Conservation (phyloP, 2,888 invertebrate genomes). For the Dicranocentrus wangi region DNA sequence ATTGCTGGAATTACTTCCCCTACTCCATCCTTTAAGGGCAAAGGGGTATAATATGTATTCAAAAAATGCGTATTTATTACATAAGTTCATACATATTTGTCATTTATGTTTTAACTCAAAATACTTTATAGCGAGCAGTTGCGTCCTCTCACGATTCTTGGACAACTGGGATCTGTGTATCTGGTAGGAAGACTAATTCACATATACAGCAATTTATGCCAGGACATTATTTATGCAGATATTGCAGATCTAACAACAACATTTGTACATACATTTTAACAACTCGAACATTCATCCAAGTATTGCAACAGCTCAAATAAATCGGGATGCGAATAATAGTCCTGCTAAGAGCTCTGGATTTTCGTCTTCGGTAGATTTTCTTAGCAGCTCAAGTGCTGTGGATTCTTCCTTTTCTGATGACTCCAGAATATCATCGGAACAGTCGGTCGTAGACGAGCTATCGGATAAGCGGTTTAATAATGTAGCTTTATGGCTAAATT, state of each 20-base stretch:
- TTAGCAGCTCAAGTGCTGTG: constrained; percentile 46
- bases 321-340: constrained; percentile 7
- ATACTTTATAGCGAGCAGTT: too few relatives aligned
- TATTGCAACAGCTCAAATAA: too few relatives aligned
- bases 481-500: neutral
- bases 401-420: constrained; percentile 41
- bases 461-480: too few relatives aligned
- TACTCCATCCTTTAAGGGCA: too few relatives aligned
- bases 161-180: constrained; percentile 67
- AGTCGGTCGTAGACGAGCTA: too few relatives aligned
- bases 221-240: constrained; percentile 69
- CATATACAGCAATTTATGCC: constrained; percentile 48
- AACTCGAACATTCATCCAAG: neutral
- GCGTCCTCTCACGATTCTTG: constrained; percentile 69
- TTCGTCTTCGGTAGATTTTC: constrained; percentile 42
- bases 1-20: constrained; percentile 40
- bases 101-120: too few relatives aligned
- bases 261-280: constrained; percentile 64
- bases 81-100: too few relatives aligned
- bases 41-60: too few relatives aligned
- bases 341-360: constrained; percentile 52
- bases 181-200: constrained; percentile 67
- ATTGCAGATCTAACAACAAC: constrained; percentile 64
- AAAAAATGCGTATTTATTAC: too few relatives aligned
- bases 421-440: neutral